Evolutionary conservation across 2,888 invertebrate species (phyloP), one percentile per base, ranked within the genome.

Genomic region (Drymonia ruficornis): DNA sequence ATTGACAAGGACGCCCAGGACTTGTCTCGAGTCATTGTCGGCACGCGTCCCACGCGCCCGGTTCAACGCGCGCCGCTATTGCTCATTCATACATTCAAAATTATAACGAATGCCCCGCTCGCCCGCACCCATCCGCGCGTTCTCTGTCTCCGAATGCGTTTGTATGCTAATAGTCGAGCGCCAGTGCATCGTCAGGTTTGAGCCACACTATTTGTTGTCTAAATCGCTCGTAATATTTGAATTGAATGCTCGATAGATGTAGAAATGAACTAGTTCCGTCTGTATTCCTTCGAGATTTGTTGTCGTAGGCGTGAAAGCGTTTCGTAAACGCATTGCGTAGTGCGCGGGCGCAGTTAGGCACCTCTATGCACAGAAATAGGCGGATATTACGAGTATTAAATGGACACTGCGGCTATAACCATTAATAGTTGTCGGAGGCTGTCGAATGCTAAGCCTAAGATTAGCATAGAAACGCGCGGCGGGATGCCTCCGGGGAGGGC

Each of bases 1-100:
- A 92, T 91, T 91, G 91, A 91, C 91, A 92, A 91, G 91, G 91
- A 89, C 91, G 91, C 89, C 89, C 88, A 89, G 90, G 91, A 90
- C 89, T 89, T 87, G 90, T 90, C 88, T 83, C 81, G 81, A 81
- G 74, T 81, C 84, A 88, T 89, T 87, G 89, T 89, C 86, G 88
- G 85, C 86, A 81, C 86, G 85, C 90, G 84, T 76, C 91, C 89
- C 90, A 89, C 91, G 90, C 91, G 76, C 75, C 64, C 78, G 74
- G 79, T 78, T 80, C 84, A 78, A 80, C 84, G 85, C 85, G 85
- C 85, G 80, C 83, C 63, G 80, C 84, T 80, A 89, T 88, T 91
- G 87, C 90, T 90, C 91, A 92, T 91, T 92, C 91, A 92, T 91
- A 90, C 91, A 92, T 92, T 91, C 89, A 89, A 89, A 89, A 90